phyloP scores from a whole-genome alignment of 2,797 vertebrate genomes.

The Pipistrellus pipistrellus region DNA sequence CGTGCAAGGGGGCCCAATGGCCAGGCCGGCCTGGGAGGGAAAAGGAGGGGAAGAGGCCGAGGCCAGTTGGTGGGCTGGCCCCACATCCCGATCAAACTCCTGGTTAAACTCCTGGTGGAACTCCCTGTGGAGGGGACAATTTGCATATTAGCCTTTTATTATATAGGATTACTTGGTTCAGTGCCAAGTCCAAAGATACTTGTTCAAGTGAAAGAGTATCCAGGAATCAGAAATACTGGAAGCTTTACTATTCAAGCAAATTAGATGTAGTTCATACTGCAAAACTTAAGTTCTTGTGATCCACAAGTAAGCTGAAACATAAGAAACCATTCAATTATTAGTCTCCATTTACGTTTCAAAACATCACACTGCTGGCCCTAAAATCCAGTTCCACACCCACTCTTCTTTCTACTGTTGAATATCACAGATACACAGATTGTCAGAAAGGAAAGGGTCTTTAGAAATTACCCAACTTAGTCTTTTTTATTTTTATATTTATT shows the following conservation, averaged over 20 bases:
- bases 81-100: no score
- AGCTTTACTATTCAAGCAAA: neutral
- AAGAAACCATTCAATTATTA: constrained; percentile 4
- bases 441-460: neutral
- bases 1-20: no score
- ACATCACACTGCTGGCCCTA: neutral
- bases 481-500: neutral
- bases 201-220: neutral
- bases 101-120: no score
- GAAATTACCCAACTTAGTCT: neutral
- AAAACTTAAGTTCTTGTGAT: constrained; percentile 28
- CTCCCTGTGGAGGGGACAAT: no score
- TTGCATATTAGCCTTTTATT: no score
- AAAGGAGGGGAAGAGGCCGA: no score
- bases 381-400: neutral
- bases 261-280: neutral
- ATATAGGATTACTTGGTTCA: neutral
- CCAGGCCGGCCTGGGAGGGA: no score
- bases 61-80: no score
- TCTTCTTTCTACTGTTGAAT: constrained; percentile 1
- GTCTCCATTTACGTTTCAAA: neutral
- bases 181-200: constrained; percentile 14
- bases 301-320: neutral
- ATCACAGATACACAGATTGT: constrained; percentile 2
- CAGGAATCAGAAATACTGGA: constrained; percentile 22